A percentile compares a stretch with the other conserved stretches of the same genome.
Conservation (phyloP, 1,140 invertebrate species). For the Babylonia areolata region DNA sequence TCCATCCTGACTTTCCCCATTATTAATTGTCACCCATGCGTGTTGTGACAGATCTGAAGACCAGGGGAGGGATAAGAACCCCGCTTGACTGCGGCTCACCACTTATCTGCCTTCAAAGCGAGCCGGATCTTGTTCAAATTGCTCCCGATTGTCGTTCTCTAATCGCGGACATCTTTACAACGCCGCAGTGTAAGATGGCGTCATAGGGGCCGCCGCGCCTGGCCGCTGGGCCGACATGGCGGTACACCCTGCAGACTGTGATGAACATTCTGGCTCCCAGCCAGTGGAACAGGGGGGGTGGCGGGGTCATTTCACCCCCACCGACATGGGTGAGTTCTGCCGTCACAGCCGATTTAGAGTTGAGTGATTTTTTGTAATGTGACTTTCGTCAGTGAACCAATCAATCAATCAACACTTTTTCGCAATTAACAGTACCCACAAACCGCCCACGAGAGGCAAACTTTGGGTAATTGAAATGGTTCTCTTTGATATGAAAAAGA, state of each 20-base stretch:
- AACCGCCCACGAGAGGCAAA: background rate
- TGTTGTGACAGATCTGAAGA: constrained; percentile 10
- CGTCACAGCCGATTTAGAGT: background rate
- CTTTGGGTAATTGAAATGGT: background rate
- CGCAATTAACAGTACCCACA: background rate
- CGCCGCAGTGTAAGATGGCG: background rate
- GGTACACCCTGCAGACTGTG: background rate
- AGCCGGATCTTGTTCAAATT: constrained; percentile 20
- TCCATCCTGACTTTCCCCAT: constrained; percentile 7
- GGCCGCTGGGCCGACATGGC: background rate
- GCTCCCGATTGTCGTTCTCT: constrained; percentile 11
- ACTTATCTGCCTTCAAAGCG: constrained; percentile 30
- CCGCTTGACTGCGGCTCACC: background rate
- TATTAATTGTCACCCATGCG: constrained; percentile 28
- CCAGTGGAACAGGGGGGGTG: background rate
- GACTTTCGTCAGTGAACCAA: background rate
- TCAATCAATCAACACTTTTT: background rate
- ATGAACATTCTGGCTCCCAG: background rate
- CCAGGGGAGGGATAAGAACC: constrained; percentile 11
- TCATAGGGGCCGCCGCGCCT: background rate
- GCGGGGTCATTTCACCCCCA: background rate
- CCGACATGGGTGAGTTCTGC: background rate
- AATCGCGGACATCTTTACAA: background rate
- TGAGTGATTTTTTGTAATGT: background rate
- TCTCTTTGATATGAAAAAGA: background rate